Percentiles rank a stretch among this genome's conserved stretches.
These are phyloP conservation scores for Pseudorectes ferrugineus DNA, from an alignment of 2,113 vertebrate species.

Conservation along the genomic window DNA sequence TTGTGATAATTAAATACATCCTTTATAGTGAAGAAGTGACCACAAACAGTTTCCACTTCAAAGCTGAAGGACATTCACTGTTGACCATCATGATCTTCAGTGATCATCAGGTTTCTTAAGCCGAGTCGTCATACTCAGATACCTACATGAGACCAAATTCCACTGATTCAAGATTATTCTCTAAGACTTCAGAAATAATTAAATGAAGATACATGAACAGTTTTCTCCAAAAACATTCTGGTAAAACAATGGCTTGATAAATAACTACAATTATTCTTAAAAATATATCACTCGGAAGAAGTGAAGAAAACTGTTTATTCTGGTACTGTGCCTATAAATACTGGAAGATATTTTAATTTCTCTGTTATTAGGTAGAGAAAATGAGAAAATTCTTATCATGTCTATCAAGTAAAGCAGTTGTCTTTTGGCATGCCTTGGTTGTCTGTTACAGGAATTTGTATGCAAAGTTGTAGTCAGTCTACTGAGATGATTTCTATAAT, in stretches of 20 bases:
- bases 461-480: conserved; percentile 25
- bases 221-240: neutral
- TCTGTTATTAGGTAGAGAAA: conserved; percentile 28
- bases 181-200: neutral
- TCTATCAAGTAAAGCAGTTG: conserved; percentile 34
- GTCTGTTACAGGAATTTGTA: conserved; percentile 41
- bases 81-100: neutral
- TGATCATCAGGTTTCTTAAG: neutral
- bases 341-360: conserved; percentile 31
- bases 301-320: conserved; percentile 21
- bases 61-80: neutral
- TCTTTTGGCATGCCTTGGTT: conserved; percentile 34
- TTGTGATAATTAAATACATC: neutral
- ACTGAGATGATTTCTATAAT: conserved; percentile 6
- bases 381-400: conserved; percentile 46
- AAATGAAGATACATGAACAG: neutral
- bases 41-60: neutral
- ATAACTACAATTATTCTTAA: neutral
- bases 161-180: neutral
- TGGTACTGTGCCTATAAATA: neutral
- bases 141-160: neutral
- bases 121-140: fast-evolving
- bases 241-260: neutral
- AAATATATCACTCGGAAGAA: neutral
- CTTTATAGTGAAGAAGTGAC: neutral